These are phyloP conservation scores for Agraylea sexmaculata DNA, from an alignment of 1,140 invertebrate species.

Conservation along the genomic window DNA sequence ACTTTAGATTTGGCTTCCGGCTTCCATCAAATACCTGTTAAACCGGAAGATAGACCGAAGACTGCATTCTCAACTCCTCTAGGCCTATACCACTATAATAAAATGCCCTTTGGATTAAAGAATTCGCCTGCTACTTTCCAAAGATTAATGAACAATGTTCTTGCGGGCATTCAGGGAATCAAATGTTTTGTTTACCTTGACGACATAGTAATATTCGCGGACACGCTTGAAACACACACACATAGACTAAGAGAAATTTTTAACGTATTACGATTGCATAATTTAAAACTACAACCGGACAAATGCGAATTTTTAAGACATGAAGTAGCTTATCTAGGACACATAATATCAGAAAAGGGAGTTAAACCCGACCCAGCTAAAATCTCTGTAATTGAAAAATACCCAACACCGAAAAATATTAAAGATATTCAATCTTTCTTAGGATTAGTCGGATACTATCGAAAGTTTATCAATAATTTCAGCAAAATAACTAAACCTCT, in stretches of 20 bases:
- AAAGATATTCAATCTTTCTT: conserved; percentile 34
- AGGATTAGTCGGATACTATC: conserved; percentile 26
- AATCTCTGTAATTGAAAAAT: conserved; percentile 27
- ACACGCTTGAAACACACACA: conserved; percentile 28
- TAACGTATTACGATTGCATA: conserved; percentile 24
- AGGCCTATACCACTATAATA: conserved; percentile 21
- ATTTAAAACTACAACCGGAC: conserved; percentile 33
- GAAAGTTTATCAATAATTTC: conserved; percentile 24
- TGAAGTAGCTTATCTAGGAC: conserved; percentile 34
- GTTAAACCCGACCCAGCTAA: conserved; percentile 30
- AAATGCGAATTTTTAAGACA: conserved; percentile 37
- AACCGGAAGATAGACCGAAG: conserved; percentile 24
- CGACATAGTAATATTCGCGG: conserved; percentile 24
- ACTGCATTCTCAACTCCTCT: conserved; percentile 28
- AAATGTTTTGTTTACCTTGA: conserved; percentile 29
- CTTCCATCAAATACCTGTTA: conserved; percentile 27
- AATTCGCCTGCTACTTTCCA: conserved; percentile 28
- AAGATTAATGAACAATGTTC: conserved; percentile 23
- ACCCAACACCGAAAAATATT: conserved; percentile 25
- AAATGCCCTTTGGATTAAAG: conserved; percentile 27
- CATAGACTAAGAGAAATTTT: conserved; percentile 29
- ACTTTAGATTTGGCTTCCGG: conserved; percentile 25
- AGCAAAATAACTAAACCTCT: conserved; percentile 24
- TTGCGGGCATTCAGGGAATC: conserved; percentile 18
- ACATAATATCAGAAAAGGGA: conserved; percentile 30